Evolutionary conservation across 2,113 vertebrate species (phyloP).

Genomic region (Loxodonta africana): DNA sequence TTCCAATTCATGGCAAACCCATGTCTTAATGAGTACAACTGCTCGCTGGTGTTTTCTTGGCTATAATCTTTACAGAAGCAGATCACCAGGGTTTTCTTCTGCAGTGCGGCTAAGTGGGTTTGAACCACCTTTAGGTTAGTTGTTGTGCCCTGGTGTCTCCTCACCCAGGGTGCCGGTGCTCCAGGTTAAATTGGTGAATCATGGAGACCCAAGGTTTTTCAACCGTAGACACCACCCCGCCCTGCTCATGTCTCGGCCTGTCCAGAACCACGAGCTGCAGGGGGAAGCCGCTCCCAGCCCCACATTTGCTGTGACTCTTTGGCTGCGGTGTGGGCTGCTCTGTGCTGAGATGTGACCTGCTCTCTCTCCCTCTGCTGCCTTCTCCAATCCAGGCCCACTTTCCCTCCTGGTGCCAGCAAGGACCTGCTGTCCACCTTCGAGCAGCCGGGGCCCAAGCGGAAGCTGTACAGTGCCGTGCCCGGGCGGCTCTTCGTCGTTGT

Average conservation of each 20-base stretch:
- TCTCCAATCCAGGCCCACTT: constrained; percentile 81
- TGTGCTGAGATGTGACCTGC: not conserved
- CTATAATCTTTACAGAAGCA: too few relatives aligned
- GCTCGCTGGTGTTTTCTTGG: too few relatives aligned
- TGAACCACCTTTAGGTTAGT: too few relatives aligned
- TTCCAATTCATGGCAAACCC: too few relatives aligned
- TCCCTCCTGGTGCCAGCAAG: constrained; percentile 89
- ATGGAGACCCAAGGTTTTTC: not conserved
- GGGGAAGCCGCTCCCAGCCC: rapidly evolving
- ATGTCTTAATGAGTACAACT: too few relatives aligned
- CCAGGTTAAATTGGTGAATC: rapidly evolving
- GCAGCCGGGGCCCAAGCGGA: constrained; percentile 91
- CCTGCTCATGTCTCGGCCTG: rapidly evolving
- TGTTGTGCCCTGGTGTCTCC: not conserved
- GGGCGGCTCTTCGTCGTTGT: constrained; percentile 95
- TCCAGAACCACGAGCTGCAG: rapidly evolving
- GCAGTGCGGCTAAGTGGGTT: too few relatives aligned
- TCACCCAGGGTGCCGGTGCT: rapidly evolving
- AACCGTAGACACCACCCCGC: rapidly evolving
- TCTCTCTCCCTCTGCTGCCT: not conserved
- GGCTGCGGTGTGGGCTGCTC: rapidly evolving
- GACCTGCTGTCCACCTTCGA: constrained; percentile 88
- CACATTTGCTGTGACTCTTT: rapidly evolving
- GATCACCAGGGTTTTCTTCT: too few relatives aligned
- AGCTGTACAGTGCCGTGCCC: constrained; percentile 97